Evolutionary conservation across 2,113 vertebrate genomes (phyloP).

Genomic region (Cathartes aura): DNA sequence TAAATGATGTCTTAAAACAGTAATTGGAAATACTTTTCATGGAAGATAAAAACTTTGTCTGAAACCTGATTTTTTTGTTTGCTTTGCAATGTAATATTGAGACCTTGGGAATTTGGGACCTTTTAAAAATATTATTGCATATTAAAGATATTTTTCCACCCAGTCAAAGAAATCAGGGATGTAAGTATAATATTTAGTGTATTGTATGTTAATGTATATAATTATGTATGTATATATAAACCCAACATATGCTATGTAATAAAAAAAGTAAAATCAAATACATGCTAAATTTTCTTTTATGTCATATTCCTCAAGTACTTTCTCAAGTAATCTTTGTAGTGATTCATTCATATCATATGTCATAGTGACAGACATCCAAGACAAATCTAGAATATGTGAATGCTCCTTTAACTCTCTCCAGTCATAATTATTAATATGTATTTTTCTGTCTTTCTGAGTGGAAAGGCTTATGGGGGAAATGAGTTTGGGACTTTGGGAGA

Average conservation of each 20-base stretch:
- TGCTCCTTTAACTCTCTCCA: neutral
- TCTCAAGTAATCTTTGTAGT: neutral
- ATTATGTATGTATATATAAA: neutral
- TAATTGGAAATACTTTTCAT: slow-evolving; percentile 20
- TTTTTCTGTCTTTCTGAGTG: neutral
- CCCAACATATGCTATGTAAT: neutral
- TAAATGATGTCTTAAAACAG: slow-evolving; percentile 30
- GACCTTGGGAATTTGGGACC: neutral
- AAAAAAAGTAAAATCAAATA: neutral
- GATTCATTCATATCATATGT: slow-evolving; percentile 47
- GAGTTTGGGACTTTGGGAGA: neutral
- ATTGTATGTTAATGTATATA: neutral
- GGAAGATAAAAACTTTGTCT: slow-evolving; percentile 29
- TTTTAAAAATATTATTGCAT: neutral
- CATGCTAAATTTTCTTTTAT: slow-evolving; percentile 23
- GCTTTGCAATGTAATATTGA: neutral
- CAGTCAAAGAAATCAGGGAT: neutral
- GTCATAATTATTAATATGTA: neutral
- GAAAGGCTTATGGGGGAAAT: neutral
- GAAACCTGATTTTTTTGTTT: neutral
- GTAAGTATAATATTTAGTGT: neutral
- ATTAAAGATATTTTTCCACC: neutral
- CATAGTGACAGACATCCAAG: slow-evolving; percentile 43
- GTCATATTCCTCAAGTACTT: neutral
- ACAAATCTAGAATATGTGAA: slow-evolving; percentile 33